phyloP scores from a whole-genome alignment of 2,797 vertebrate species.

The Pangasius macronema region DNA sequence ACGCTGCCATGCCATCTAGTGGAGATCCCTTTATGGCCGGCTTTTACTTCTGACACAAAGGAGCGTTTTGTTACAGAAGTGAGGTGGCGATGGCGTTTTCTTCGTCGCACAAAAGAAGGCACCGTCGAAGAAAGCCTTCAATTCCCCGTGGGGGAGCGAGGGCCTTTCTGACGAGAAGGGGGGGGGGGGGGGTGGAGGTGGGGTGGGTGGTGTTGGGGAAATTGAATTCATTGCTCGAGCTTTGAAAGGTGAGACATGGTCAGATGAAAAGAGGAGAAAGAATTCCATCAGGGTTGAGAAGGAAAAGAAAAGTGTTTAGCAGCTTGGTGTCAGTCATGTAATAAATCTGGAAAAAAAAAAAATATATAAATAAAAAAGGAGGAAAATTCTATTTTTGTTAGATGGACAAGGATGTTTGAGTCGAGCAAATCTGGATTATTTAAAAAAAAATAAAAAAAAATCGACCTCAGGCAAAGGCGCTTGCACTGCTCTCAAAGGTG shows the following conservation, averaged over 20 bases:
- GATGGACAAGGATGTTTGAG: not conserved
- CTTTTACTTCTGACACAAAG: constrained; percentile 31
- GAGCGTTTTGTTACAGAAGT: constrained; percentile 38
- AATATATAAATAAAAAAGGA: not conserved
- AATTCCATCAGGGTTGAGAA: constrained; percentile 31
- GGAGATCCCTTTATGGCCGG: constrained; percentile 33
- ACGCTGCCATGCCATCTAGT: constrained; percentile 60
- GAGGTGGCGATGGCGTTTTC: constrained; percentile 31
- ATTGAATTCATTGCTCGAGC: constrained; percentile 46
- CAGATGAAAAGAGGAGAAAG: constrained; percentile 38
- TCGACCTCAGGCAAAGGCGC: not conserved
- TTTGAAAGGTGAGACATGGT: constrained; percentile 45
- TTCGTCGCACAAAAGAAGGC: constrained; percentile 14
- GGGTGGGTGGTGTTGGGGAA: constrained; percentile 33
- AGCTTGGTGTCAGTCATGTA: not conserved
- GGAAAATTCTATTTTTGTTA: constrained; percentile 12
- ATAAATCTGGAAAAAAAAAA: not conserved
- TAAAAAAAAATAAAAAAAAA: not conserved
- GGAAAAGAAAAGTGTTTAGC: constrained; percentile 18
- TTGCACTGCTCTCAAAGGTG: not conserved
- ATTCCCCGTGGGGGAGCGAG: constrained; percentile 18
- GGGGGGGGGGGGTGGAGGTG: not conserved
- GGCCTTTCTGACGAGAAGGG: constrained; percentile 28
- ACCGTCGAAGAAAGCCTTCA: constrained; percentile 18
- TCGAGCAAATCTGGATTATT: constrained; percentile 7